Evolutionary conservation across 2,113 vertebrate genomes (phyloP).

Genomic region (Dicrurus megarhynchus): DNA sequence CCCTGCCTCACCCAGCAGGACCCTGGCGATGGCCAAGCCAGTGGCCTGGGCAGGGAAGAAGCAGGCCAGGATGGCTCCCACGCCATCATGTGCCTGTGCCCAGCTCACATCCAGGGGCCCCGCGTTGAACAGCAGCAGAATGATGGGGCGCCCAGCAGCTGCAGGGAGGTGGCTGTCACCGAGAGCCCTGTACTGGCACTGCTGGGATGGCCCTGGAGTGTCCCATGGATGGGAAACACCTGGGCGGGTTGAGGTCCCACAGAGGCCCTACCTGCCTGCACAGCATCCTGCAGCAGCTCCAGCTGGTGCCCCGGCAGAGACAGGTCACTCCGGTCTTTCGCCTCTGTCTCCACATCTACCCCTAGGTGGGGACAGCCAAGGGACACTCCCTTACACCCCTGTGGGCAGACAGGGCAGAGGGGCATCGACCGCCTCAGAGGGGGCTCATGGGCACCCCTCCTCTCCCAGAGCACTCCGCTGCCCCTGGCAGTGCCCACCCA

Average conservation of each 20-base stretch:
- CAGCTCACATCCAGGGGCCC: slow-evolving; percentile 67
- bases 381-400: neutral
- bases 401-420: neutral
- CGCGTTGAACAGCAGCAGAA: slow-evolving; percentile 69
- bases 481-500: neutral
- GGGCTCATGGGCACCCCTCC: neutral
- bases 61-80: slow-evolving; percentile 64
- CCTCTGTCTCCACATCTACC: slow-evolving; percentile 40
- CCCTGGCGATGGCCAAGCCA: slow-evolving; percentile 46
- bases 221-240: neutral
- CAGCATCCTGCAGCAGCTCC: slow-evolving; percentile 54
- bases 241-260: fast-evolving
- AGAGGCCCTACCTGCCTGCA: slow-evolving; percentile 32
- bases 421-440: fast-evolving
- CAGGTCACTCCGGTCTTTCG: slow-evolving; percentile 24
- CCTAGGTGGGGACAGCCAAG: neutral
- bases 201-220: fast-evolving
- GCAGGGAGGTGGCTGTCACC: neutral
- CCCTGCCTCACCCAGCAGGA: slow-evolving; percentile 8
- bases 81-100: neutral
- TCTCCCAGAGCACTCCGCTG: neutral
- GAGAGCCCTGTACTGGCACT: fast-evolving
- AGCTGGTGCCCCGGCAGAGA: slow-evolving; percentile 52
- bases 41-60: slow-evolving; percentile 68
- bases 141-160: slow-evolving; percentile 19